Conservation (phyloP, 2,113 vertebrate genomes). For the Planiliza haematocheilus region DNA sequence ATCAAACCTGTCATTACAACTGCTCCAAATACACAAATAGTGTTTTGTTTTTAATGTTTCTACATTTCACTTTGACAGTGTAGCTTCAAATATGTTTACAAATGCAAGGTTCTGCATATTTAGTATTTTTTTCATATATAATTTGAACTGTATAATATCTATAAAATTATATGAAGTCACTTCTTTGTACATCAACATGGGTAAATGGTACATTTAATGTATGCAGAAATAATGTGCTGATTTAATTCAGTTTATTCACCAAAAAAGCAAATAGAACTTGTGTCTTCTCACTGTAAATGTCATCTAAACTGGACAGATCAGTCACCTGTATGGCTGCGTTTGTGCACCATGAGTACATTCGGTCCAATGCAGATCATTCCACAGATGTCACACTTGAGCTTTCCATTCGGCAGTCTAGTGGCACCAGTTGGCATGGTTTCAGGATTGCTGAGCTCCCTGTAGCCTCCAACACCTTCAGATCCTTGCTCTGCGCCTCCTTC, state of each 20-base stretch:
- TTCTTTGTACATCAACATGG: not conserved
- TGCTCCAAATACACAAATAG: not conserved
- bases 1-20: slow-evolving; percentile 38
- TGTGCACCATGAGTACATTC: slow-evolving; percentile 98
- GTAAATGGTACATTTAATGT: not conserved
- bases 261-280: not conserved
- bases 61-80: not conserved
- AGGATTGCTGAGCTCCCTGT: slow-evolving; percentile 88
- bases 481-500: slow-evolving; percentile 81
- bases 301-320: not conserved
- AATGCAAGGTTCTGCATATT: not conserved
- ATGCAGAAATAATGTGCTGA: not conserved
- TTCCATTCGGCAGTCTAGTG: slow-evolving; percentile 94
- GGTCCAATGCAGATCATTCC: slow-evolving; percentile 99
- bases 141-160: not conserved
- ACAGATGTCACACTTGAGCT: slow-evolving; percentile 95
- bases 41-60: not conserved
- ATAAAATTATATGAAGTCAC: not conserved
- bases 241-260: too few species aligned
- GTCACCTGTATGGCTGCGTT: slow-evolving; percentile 97
- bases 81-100: not conserved
- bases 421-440: slow-evolving; percentile 89
- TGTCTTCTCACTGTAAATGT: not conserved
- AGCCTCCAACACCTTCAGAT: slow-evolving; percentile 87
- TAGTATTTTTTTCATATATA: not conserved